These are phyloP conservation scores for Drosophila ustulata DNA, from an alignment of 2,888 invertebrate genomes.

Conservation along the genomic window DNA sequence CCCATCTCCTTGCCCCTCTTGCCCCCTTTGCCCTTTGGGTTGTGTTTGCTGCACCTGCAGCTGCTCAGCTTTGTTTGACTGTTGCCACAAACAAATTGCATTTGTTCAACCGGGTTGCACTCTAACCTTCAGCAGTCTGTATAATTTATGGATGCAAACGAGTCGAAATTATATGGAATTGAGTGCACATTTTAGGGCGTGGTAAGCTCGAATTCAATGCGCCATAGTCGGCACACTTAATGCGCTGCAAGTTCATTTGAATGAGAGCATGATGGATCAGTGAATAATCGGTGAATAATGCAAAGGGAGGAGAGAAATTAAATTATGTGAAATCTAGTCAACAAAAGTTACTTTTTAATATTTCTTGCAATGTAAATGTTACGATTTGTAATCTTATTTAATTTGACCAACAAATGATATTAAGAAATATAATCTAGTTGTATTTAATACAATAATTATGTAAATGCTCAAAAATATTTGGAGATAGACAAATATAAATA, in stretches of 20 bases:
- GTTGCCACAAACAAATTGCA: conserved; percentile 43
- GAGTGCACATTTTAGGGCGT: conserved; percentile 59
- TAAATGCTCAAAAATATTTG: too few relatives aligned
- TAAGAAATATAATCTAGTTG: too few relatives aligned
- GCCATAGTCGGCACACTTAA: conserved; percentile 24
- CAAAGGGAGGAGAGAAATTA: too few relatives aligned
- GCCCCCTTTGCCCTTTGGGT: neutral
- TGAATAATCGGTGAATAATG: too few relatives aligned
- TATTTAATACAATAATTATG: too few relatives aligned
- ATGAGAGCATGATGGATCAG: neutral
- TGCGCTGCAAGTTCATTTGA: conserved; percentile 24
- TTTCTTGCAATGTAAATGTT: too few relatives aligned
- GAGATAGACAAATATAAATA: too few relatives aligned
- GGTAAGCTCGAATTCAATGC: conserved; percentile 17
- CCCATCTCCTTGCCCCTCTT: neutral
- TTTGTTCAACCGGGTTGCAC: conserved; percentile 48
- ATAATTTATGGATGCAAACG: conserved; percentile 58
- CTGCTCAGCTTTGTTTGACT: conserved; percentile 22
- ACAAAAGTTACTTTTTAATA: too few relatives aligned
- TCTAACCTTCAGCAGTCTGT: conserved; percentile 54
- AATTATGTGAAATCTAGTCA: too few relatives aligned
- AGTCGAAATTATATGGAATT: conserved; percentile 57
- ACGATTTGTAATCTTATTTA: too few relatives aligned
- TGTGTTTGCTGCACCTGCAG: conserved; percentile 43
- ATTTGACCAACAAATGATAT: too few relatives aligned